Conservation (phyloP, 2,797 vertebrate genomes). For the Steatocranus sp. region DNA sequence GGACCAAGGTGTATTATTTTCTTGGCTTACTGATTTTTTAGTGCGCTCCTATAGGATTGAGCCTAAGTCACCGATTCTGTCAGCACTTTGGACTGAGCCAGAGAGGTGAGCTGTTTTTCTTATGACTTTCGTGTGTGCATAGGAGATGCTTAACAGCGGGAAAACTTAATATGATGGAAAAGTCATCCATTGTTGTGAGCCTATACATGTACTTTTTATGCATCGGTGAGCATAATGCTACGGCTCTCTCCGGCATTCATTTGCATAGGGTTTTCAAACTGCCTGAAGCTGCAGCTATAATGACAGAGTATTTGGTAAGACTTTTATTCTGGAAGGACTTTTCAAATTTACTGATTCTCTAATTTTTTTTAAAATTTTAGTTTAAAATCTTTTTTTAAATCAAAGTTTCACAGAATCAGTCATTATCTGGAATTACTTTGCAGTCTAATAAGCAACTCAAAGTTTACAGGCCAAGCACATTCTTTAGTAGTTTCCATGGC, state of each 20-base stretch:
- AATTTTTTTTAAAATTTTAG: accelerated
- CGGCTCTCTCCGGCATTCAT: background rate
- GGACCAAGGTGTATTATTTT: background rate
- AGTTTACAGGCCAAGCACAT: background rate
- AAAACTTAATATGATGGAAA: background rate
- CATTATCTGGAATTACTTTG: background rate
- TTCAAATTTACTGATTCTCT: background rate
- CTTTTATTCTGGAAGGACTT: background rate
- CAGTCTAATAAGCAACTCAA: background rate
- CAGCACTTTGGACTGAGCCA: background rate
- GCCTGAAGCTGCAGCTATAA: background rate
- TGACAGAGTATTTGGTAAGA: background rate
- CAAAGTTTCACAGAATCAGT: background rate
- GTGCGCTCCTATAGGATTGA: background rate
- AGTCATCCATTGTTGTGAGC: accelerated
- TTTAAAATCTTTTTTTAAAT: background rate
- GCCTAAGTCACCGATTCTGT: accelerated
- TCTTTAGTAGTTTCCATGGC: background rate
- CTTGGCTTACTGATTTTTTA: background rate
- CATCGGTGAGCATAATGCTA: background rate
- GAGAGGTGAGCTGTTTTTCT: background rate
- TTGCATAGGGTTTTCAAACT: background rate
- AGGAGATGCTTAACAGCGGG: accelerated
- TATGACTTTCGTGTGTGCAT: accelerated
- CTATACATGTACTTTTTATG: background rate